phyloP scores from a whole-genome alignment of 2,113 vertebrate species.

The Glaucomys volans region DNA sequence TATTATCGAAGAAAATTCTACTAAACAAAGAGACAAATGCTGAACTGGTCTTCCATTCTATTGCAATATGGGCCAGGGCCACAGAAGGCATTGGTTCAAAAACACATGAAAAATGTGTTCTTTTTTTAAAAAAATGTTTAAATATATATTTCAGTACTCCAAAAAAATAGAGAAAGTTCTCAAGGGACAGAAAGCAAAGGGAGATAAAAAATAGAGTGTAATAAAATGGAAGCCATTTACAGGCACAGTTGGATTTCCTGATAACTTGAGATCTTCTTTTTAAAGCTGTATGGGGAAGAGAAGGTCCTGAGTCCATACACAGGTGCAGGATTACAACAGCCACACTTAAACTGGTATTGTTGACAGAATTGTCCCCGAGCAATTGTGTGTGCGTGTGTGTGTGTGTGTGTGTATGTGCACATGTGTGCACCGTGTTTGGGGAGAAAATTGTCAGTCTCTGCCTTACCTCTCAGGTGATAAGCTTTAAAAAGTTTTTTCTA shows the following conservation, averaged over 20 bases:
- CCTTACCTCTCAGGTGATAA: background rate
- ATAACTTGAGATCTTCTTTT: background rate
- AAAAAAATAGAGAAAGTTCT: background rate
- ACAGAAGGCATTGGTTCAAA: background rate
- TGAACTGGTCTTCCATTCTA: background rate
- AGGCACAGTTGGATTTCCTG: background rate
- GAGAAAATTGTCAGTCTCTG: background rate
- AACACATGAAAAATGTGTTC: background rate
- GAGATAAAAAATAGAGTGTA: background rate
- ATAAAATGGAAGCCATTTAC: background rate
- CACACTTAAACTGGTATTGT: background rate
- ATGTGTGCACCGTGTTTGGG: background rate
- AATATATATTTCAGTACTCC: background rate
- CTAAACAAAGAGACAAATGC: background rate
- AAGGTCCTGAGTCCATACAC: background rate
- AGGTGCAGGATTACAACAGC: background rate
- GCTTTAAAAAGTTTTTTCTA: background rate
- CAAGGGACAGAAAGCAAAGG: background rate
- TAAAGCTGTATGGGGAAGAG: background rate
- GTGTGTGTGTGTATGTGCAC: background rate
- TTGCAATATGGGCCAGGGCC: background rate
- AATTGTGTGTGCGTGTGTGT: background rate
- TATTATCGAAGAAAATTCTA: background rate
- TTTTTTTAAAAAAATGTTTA: background rate
- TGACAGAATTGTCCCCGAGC: background rate